These are phyloP conservation scores for Lepus oiostolus DNA, from an alignment of 2,797 vertebrate genomes.

Conservation along the genomic window DNA sequence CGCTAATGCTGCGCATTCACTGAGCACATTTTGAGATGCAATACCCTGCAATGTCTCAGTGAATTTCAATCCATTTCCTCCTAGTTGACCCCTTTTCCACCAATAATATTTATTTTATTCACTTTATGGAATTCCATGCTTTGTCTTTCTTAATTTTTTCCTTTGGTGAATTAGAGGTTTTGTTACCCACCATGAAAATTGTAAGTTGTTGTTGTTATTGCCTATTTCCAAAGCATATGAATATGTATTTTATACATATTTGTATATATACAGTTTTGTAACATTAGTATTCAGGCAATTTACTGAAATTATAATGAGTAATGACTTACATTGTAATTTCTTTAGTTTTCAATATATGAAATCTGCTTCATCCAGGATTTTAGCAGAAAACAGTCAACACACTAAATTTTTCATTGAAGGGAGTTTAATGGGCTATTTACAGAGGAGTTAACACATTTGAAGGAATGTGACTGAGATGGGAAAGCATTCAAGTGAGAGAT, in stretches of 20 bases:
- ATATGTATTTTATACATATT: not conserved
- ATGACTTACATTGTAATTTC: not conserved
- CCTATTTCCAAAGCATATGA: not conserved
- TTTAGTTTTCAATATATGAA: constrained; percentile 3
- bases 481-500: constrained; percentile 27
- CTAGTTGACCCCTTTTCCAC: not conserved
- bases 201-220: not conserved
- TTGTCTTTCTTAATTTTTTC: not conserved
- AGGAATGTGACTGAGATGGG: not conserved
- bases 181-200: not conserved
- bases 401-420: not conserved
- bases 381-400: constrained; percentile 2
- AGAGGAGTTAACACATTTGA: not conserved
- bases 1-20: not conserved
- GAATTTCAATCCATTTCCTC: not conserved
- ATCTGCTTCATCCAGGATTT: not conserved
- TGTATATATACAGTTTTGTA: not conserved
- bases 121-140: not conserved
- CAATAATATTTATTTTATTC: not conserved
- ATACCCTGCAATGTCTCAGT: not conserved
- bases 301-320: not conserved
- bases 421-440: not conserved
- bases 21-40: not conserved
- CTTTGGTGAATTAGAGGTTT: not conserved
- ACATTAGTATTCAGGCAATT: not conserved